phyloP scores from a whole-genome alignment of 1,140 invertebrate genomes.

The Propsilocerus akamusi region DNA sequence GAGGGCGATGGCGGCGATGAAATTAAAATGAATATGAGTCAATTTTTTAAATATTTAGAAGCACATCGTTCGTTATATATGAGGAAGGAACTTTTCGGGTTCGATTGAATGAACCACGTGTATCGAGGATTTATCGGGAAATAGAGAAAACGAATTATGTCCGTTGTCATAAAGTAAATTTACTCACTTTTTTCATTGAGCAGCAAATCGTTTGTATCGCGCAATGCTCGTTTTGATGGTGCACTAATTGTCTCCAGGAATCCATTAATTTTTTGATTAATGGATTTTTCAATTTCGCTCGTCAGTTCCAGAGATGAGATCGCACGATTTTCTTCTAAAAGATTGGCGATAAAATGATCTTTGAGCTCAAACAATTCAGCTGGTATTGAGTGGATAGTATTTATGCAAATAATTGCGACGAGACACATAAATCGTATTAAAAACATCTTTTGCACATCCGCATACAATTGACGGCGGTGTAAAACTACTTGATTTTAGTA shows the following conservation, averaged over 20 bases:
- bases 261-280: background rate
- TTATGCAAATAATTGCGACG: no score
- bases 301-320: background rate
- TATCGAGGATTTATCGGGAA: background rate
- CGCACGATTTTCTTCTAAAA: background rate
- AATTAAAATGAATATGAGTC: constrained; percentile 51
- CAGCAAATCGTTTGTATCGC: background rate
- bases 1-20: constrained; percentile 22
- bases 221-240: background rate
- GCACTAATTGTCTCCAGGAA: background rate
- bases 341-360: background rate
- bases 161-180: background rate
- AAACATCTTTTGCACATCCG: no score
- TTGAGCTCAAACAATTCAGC: no score
- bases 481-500: no score
- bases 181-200: background rate
- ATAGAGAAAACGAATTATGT: background rate
- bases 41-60: constrained; percentile 46
- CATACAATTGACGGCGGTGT: no score
- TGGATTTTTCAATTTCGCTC: background rate
- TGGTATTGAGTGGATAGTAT: no score
- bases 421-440: no score
- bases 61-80: constrained; percentile 43
- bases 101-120: constrained; percentile 25
- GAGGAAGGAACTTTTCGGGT: constrained; percentile 57